Evolutionary conservation across 2,113 vertebrate species (phyloP), one percentile per base, ranked within the genome.

Genomic region (Kryptolebias marmoratus): DNA sequence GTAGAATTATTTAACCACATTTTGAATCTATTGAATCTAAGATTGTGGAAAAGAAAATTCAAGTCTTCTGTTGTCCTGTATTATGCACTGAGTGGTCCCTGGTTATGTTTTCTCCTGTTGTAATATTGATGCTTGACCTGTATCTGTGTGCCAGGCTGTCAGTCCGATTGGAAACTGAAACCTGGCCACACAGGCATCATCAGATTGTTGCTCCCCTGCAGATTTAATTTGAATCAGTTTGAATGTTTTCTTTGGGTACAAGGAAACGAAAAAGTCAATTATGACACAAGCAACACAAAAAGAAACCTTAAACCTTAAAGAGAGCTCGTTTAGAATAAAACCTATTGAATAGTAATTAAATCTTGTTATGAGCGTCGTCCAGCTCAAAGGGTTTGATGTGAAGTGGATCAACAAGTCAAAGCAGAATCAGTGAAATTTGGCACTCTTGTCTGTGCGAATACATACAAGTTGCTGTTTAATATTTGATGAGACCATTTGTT

Each of bases 401-500:
- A 3, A 47, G 44, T 68, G 56, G 62, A 56, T 75, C 53, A 68
- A 18, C 70, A 71, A 65, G 59, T 71, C 2, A 2, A 64, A 36
- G 58, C 36, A 65, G 49, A 68, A 68, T 72, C 64, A 70, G 65
- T 71, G 83, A 75, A 84, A 89, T 70, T 61, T 18, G 70, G 77
- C 81, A 72, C 42, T 18, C 64, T n/a, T n/a, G 28, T 66, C 32
- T 84, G 47, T 64, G 47, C 73, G 39, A 48, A 78, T 76, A 64
- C 55, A 64, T 64, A 68, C 61, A 71, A 2, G 27, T 2, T 28
- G 15, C 11, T 11, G 52, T 39, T 90, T 79, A 76, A 91, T 92
- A 79, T 90, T 92, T 91, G 80, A 91, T 85, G 78, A 54, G 36
- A 32, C 77, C 36, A 30, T 88, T 90, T 92, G 85, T 86, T 64